Evolutionary conservation across 2,797 vertebrate genomes (phyloP).

Genomic region (Octomys mimax): DNA sequence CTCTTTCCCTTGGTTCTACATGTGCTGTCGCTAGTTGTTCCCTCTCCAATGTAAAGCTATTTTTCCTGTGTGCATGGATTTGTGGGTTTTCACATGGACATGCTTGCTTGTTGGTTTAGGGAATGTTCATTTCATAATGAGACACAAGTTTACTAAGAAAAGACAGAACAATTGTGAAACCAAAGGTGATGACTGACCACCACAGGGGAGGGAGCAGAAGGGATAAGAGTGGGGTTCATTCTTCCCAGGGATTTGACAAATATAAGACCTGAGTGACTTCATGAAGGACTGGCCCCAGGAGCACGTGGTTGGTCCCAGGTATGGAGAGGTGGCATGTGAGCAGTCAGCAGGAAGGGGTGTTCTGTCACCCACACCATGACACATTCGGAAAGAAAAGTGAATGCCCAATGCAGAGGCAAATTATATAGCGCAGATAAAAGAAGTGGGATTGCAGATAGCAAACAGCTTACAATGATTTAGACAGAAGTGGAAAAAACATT

Average conservation of each 20-base stretch:
- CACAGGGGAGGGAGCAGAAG: not conserved
- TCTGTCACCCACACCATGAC: not conserved
- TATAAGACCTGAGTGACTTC: not conserved
- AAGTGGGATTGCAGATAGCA: not conserved
- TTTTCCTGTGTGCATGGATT: not conserved
- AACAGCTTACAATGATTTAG: not conserved
- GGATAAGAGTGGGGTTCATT: not conserved
- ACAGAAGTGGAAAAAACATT: not conserved
- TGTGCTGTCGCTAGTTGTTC: not conserved
- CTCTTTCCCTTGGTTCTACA: not conserved
- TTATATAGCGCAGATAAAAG: not conserved
- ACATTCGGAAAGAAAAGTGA: slow-evolving; percentile 17
- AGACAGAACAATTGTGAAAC: slow-evolving; percentile 62
- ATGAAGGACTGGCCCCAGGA: not conserved
- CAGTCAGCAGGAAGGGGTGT: not conserved
- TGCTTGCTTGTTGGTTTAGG: slow-evolving; percentile 55
- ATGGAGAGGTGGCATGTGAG: not conserved
- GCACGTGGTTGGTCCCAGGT: not conserved
- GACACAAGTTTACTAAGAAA: slow-evolving; percentile 66
- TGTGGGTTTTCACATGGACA: slow-evolving; percentile 6
- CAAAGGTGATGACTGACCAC: slow-evolving; percentile 48
- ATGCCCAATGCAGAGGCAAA: not conserved
- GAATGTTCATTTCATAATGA: slow-evolving; percentile 70
- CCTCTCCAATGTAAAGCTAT: not conserved
- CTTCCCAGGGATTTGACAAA: fast-evolving